Evolutionary conservation across 2,797 vertebrate genomes (phyloP), one percentile per base, ranked within the genome.

Genomic region (Nyctibius grandis): DNA sequence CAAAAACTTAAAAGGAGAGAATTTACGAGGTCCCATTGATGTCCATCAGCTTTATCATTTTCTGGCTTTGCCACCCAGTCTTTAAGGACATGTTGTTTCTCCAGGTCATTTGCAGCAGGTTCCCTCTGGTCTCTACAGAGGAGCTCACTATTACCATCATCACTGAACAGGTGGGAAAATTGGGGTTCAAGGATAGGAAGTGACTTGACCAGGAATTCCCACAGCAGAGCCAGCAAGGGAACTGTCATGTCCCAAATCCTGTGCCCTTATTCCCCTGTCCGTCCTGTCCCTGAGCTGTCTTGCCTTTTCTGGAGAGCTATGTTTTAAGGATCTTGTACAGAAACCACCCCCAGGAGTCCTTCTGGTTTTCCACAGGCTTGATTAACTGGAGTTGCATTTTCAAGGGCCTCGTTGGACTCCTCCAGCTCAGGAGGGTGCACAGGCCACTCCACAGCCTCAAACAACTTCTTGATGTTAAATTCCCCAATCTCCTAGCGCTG

Each of bases 391-490:
- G 31, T 28, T 70, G 47, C 77, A 69, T 85, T 95, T 95, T 85
- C 7, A 6, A 95, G 31, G 31, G 47, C 40, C 48, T 93, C 1
- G 0, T 13, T 85, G 92, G 83, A 68, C 53, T 91, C 45, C 64
- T 93, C 60, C 6, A 9, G 53, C 93, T 97, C 76, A 57, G 82
- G 89, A 96, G 87, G 91, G 72, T 93, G 89, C n/a, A 6, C 76
- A 86, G 79, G 84, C 89, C 65, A 84, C 42, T 92, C 87, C n/a
- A 14, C 85, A 80, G 76, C 85, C 94, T 97, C 93, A 94, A 88
- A 93, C 92, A 94, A 86, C 94, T 91, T 91, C 91, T 93, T 93
- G 91, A 93, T 96, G 91, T 96, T 94, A 70, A 94, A 95, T 95
- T 96, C 88, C 44, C 63, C 96, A 88, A 86, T 96, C 88, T 96